Evolutionary conservation across 2,113 vertebrate species (phyloP).

Genomic region (Aythya baeri): DNA sequence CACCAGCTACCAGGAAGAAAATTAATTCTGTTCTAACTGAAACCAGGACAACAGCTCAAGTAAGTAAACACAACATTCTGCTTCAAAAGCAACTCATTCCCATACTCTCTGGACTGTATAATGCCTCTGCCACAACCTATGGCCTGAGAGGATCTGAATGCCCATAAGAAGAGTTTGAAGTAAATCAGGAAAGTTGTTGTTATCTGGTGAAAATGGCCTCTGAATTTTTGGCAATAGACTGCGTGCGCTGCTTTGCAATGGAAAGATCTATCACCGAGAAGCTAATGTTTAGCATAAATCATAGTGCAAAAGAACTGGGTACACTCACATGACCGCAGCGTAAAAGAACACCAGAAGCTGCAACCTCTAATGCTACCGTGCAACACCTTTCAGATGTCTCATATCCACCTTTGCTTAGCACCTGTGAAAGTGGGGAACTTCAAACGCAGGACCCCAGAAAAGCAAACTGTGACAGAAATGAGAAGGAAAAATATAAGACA

Average conservation of each 20-base stretch:
- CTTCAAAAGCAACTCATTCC: background rate
- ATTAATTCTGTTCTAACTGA: too few relatives aligned
- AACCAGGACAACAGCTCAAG: background rate
- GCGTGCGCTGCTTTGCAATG: accelerated
- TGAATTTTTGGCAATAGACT: background rate
- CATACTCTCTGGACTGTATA: background rate
- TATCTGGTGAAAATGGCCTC: background rate
- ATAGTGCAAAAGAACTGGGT: background rate
- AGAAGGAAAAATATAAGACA: background rate
- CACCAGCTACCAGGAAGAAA: too few relatives aligned
- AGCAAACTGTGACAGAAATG: background rate
- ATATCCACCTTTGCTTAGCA: background rate
- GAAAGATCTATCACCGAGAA: background rate
- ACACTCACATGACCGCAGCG: accelerated
- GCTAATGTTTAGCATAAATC: background rate
- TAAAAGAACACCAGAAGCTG: background rate
- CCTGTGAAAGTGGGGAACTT: background rate
- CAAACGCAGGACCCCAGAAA: background rate
- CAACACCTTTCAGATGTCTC: background rate
- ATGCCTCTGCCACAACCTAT: background rate
- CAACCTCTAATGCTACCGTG: background rate
- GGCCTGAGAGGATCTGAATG: background rate
- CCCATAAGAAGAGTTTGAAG: background rate
- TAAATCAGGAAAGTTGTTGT: background rate
- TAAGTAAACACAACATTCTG: background rate